Percentiles rank a stretch among this genome's conserved stretches.
These are phyloP conservation scores for Cynocephalus volans DNA, from an alignment of 2,113 vertebrate genomes.

Conservation along the genomic window DNA sequence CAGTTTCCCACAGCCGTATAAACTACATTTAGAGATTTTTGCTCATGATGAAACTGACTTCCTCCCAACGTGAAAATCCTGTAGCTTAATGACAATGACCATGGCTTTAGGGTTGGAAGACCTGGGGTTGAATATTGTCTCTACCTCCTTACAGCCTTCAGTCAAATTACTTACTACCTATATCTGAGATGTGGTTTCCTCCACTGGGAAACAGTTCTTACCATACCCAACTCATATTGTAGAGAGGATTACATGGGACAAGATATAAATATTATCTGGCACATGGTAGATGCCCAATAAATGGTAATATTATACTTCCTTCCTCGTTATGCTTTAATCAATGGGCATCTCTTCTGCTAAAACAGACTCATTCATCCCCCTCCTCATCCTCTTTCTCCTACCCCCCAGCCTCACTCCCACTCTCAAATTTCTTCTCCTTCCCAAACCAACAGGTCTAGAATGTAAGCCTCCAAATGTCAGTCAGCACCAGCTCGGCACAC, in stretches of 20 bases:
- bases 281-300: neutral
- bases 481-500: neutral
- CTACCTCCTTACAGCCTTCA: accelerated
- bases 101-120: neutral
- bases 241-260: neutral
- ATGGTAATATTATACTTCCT: neutral
- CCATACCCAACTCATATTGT: neutral
- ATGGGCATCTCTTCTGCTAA: neutral
- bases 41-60: neutral
- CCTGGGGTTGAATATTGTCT: neutral
- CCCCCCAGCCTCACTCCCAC: neutral
- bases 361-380: neutral
- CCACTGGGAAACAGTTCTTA: neutral
- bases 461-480: neutral
- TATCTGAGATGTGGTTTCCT: neutral
- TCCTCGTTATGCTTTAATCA: neutral
- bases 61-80: neutral
- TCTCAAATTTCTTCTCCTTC: neutral
- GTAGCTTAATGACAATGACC: too few species aligned
- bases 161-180: neutral
- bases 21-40: neutral
- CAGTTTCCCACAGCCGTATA: neutral
- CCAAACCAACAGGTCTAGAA: neutral
- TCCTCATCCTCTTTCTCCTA: neutral
- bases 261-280: neutral